Percentiles rank a stretch among this genome's conserved stretches.
These are phyloP conservation scores for Teleiodes luculella DNA, from an alignment of 2,888 invertebrate genomes.

Conservation along the genomic window DNA sequence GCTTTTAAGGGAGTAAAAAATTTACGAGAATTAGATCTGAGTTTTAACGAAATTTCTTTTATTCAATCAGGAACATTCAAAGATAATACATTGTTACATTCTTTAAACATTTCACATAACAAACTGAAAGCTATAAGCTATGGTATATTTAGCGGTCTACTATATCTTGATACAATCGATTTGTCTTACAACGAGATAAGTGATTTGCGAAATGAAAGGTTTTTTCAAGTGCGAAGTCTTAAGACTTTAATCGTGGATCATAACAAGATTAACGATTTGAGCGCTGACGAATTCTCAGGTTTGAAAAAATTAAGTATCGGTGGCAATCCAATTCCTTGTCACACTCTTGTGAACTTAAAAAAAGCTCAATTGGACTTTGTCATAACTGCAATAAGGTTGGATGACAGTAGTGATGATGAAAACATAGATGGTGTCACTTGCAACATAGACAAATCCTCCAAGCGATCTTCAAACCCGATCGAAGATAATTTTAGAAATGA, in stretches of 20 bases:
- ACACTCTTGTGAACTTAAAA: constrained; percentile 38
- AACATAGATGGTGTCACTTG: constrained; percentile 42
- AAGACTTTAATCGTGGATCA: constrained; percentile 46
- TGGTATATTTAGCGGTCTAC: constrained; percentile 50
- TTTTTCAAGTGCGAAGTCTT: constrained; percentile 45
- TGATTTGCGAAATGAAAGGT: constrained; percentile 47
- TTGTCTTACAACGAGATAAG: constrained; percentile 50
- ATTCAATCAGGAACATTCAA: constrained; percentile 55
- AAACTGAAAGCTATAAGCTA: constrained; percentile 39
- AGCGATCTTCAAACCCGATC: not conserved
- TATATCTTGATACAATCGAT: constrained; percentile 43
- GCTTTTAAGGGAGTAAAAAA: not conserved
- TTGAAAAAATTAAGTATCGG: constrained; percentile 52
- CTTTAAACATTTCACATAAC: constrained; percentile 56
- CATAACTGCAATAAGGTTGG: constrained; percentile 38
- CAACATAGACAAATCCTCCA: constrained; percentile 17
- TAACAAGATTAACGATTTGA: constrained; percentile 45
- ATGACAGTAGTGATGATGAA: constrained; percentile 31
- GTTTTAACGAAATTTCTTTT: constrained; percentile 45
- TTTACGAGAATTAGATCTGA: constrained; percentile 44
- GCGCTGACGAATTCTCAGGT: constrained; percentile 41
- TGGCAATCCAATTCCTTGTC: constrained; percentile 55
- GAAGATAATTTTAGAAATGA: not conserved
- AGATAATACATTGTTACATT: constrained; percentile 38
- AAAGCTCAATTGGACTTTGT: constrained; percentile 26